A percentile compares a stretch with the other conserved stretches of the same genome.
These are phyloP conservation scores for Silurus glanis DNA, from an alignment of 2,113 vertebrate species.

Conservation along the genomic window DNA sequence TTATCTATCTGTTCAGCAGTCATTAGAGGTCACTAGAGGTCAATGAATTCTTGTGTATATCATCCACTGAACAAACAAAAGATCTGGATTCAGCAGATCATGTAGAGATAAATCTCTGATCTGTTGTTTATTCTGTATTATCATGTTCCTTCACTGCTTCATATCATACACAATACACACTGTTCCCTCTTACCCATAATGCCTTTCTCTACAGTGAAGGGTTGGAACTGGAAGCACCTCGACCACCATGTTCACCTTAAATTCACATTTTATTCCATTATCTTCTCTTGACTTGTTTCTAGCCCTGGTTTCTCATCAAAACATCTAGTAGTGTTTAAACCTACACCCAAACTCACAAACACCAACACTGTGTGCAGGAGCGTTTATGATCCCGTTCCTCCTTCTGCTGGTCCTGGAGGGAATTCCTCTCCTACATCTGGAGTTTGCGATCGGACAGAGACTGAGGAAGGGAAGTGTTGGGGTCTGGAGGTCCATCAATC, in stretches of 20 bases:
- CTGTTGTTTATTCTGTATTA: not conserved
- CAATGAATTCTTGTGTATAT: not conserved
- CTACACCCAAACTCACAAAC: not conserved
- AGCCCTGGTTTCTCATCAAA: too few relatives aligned
- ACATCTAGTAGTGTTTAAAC: too few relatives aligned
- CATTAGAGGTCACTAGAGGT: not conserved
- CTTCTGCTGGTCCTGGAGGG: slow-evolving; percentile 93
- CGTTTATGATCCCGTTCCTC: slow-evolving; percentile 98
- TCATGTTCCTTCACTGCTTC: not conserved
- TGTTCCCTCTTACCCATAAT: not conserved
- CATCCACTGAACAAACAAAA: not conserved
- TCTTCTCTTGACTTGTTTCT: not conserved
- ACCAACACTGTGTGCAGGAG: slow-evolving; percentile 72
- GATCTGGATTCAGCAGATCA: not conserved
- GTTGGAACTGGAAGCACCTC: not conserved
- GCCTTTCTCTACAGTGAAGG: not conserved
- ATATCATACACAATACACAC: not conserved
- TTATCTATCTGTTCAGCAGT: not conserved
- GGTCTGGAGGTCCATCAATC: slow-evolving; percentile 87
- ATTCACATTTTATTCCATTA: not conserved
- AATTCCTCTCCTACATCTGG: slow-evolving; percentile 87
- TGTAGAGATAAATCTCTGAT: not conserved
- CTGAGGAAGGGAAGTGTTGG: slow-evolving; percentile 86
- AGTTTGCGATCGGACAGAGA: slow-evolving; percentile 95
- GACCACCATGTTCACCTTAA: not conserved